Percentiles rank a stretch among this genome's conserved stretches.
phyloP scores from a whole-genome alignment of 2,113 vertebrate genomes.

The Bagarius yarrelli region DNA sequence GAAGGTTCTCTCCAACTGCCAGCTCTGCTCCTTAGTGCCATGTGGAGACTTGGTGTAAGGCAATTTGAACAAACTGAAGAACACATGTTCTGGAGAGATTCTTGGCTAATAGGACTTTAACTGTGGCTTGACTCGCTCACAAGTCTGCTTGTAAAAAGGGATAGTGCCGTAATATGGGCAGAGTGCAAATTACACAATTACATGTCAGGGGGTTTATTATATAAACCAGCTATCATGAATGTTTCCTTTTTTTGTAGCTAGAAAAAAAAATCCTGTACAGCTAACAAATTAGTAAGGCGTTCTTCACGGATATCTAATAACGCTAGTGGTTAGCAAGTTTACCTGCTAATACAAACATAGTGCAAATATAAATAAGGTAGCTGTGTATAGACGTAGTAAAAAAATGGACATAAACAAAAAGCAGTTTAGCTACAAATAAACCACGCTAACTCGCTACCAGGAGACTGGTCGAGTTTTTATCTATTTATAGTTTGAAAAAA shows the following conservation, averaged over 20 bases:
- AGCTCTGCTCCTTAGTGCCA: slow-evolving; percentile 51
- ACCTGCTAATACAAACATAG: background rate
- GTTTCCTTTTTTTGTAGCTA: background rate
- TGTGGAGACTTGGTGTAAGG: background rate
- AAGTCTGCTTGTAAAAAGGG: slow-evolving; percentile 7
- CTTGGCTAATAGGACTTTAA: slow-evolving; percentile 11
- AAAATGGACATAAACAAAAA: background rate
- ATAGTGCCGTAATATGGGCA: background rate
- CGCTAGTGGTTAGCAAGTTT: background rate
- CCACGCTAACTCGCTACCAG: too few species aligned
- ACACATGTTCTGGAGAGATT: slow-evolving; percentile 12
- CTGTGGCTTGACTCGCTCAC: slow-evolving; percentile 5
- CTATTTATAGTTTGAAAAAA: too few species aligned
- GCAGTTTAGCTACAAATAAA: background rate
- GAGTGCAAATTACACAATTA: slow-evolving; percentile 22
- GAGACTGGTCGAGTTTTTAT: too few species aligned
- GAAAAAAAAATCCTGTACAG: too few species aligned
- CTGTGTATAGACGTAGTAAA: background rate
- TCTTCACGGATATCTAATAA: background rate
- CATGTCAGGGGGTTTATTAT: slow-evolving; percentile 13
- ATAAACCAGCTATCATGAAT: slow-evolving; percentile 4
- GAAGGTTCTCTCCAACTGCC: slow-evolving; percentile 54
- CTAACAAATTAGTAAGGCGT: background rate
- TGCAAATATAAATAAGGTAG: background rate
- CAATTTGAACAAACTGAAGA: slow-evolving; percentile 14